Percentiles rank a stretch among this genome's conserved stretches.
Evolutionary conservation across 2,888 invertebrate genomes (phyloP).

Genomic region (Agriopis marginaria): DNA sequence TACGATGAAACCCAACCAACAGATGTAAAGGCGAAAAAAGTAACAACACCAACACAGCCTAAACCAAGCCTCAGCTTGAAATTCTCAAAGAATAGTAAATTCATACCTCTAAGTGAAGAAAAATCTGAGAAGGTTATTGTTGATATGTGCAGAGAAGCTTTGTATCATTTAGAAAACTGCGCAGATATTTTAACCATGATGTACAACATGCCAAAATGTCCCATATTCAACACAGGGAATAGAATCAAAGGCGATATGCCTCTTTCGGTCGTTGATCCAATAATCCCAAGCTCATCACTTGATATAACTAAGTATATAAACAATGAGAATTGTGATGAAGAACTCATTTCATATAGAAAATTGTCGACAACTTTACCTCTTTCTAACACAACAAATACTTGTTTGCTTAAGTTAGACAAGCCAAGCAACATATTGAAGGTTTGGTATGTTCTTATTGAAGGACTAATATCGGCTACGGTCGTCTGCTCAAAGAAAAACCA

Average conservation of each 20-base stretch:
- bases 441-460: slow-evolving; percentile 96
- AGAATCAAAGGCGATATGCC: slow-evolving; percentile 92
- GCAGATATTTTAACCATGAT: slow-evolving; percentile 95
- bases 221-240: slow-evolving; percentile 96
- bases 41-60: slow-evolving; percentile 61
- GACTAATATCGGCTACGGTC: slow-evolving; percentile 92
- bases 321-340: slow-evolving; percentile 88
- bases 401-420: slow-evolving; percentile 90
- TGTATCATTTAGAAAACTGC: slow-evolving; percentile 94
- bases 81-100: slow-evolving; percentile 81
- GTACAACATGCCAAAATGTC: slow-evolving; percentile 98
- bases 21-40: slow-evolving; percentile 78
- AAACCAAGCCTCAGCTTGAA: slow-evolving; percentile 76
- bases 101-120: slow-evolving; percentile 79
- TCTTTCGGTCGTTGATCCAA: slow-evolving; percentile 93
- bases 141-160: slow-evolving; percentile 91
- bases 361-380: slow-evolving; percentile 84
- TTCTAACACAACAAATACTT: slow-evolving; percentile 82
- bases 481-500: slow-evolving; percentile 96
- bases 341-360: slow-evolving; percentile 88
- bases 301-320: slow-evolving; percentile 90
- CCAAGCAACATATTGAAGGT: slow-evolving; percentile 95
- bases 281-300: slow-evolving; percentile 91
- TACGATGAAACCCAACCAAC: slow-evolving; percentile 82
- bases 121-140: slow-evolving; percentile 82